Base-by-base conservation (phyloP, 2,888 invertebrate genomes). In the Crocallis elinguaria region DNA sequence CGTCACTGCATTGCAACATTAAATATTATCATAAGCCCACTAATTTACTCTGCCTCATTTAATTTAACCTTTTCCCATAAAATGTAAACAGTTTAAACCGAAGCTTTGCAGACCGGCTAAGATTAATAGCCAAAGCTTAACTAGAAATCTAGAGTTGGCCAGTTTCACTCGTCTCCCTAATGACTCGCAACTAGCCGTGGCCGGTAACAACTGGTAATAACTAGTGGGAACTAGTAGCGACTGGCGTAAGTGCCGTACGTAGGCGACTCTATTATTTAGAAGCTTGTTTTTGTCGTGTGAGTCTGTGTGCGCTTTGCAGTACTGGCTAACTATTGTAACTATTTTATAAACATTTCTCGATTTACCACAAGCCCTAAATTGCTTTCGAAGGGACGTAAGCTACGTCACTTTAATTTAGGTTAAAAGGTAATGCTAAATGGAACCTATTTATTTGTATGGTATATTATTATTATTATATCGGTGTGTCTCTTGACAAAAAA, bases 141-240 rank as follows among this genome's bases (percentile, higher is more conserved):
- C 43, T 19, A 35, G 16, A 25, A 42, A 32, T 42, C 32, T 35
- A 16, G 21, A 43, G 41, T 33, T 33, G 23, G 25, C 21, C 23
- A 16, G 33, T 25, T 32, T 35, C 3, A 7, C 13, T 43, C 23
- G 43, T 23, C 33, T 43, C 23, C 32, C 35, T 43, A 43, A 43
- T 33, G 33, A 43, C 33, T 35, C n/a, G 23, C 33, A 25, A 43
- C 33, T 35, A 14, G 32, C 25, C 3, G 16, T 23, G 14, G 23
- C 11, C 16, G 12, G 29, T 29, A 6, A 16, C 25, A 38, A 38
- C 14, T 7, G 11, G 14, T 14, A n/a, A 14, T 27, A 23, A 13
- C 5, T 19, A 19, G 19, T 5, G 3, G 19, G 3, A 19, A 19
- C 23, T 6, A n/a, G 7, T 3, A 23, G 23, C 23, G 3, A 23